Percentiles rank a stretch among this genome's conserved stretches.
Evolutionary conservation across 2,888 invertebrate genomes (phyloP).

Genomic region (Hymenopus coronatus): DNA sequence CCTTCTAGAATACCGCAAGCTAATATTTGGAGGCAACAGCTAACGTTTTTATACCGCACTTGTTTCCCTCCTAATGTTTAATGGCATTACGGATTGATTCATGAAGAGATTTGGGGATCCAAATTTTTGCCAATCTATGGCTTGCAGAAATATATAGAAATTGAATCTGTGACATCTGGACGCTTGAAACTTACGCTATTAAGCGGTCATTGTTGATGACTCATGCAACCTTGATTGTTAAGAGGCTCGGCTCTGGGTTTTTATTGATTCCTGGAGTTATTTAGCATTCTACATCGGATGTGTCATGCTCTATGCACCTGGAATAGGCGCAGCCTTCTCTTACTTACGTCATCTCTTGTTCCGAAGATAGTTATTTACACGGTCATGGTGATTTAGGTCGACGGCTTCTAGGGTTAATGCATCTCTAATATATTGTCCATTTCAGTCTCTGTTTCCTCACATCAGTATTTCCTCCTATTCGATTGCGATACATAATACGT

Average conservation of each 20-base stretch:
- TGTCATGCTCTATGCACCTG: not conserved
- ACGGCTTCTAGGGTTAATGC: not conserved
- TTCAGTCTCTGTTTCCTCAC: not conserved
- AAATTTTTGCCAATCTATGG: too few relatives aligned
- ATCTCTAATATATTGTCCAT: not conserved
- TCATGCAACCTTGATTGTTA: not conserved
- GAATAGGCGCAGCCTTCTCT: not conserved
- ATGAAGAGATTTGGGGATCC: too few relatives aligned
- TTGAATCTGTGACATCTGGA: too few relatives aligned
- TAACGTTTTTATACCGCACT: too few relatives aligned
- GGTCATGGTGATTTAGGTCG: not conserved
- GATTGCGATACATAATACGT: too few relatives aligned
- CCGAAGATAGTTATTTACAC: not conserved
- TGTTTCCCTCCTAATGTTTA: too few relatives aligned
- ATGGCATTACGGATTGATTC: too few relatives aligned
- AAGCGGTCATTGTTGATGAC: not conserved
- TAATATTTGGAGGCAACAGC: too few relatives aligned
- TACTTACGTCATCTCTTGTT: not conserved
- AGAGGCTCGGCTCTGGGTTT: not conserved
- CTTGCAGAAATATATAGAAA: too few relatives aligned
- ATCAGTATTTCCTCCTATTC: too few relatives aligned
- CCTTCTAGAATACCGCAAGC: too few relatives aligned
- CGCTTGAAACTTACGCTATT: not conserved
- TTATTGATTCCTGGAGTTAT: not conserved
- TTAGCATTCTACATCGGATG: not conserved